phyloP scores from a whole-genome alignment of 2,113 vertebrate species.

The Archocentrus centrarchus region DNA sequence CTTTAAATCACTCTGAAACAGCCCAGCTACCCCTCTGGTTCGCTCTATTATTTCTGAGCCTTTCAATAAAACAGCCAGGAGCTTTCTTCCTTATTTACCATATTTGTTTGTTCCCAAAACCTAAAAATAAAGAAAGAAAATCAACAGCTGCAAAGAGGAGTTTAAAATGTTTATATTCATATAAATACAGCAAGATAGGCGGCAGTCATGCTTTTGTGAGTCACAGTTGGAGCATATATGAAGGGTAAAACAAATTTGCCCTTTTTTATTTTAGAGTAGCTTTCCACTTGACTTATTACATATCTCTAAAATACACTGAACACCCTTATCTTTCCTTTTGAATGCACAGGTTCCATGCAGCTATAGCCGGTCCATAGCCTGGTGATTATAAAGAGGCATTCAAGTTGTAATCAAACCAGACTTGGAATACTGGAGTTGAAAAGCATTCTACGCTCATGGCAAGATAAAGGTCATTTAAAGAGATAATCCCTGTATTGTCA shows the following conservation, averaged over 20 bases:
- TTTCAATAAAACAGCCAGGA: background rate
- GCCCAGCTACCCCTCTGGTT: background rate
- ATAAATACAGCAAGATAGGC: background rate
- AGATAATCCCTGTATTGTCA: conserved; percentile 79
- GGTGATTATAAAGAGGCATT: conserved; percentile 65
- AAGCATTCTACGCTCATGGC: conserved; percentile 69
- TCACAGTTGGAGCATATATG: background rate
- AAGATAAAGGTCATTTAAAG: conserved; percentile 81
- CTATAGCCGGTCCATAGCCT: conserved; percentile 28
- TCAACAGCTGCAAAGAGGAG: background rate
- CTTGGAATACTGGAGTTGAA: conserved; percentile 61
- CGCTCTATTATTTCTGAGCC: conserved; percentile 5
- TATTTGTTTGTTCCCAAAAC: conserved; percentile 5
- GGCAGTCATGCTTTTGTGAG: background rate
- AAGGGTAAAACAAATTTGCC: background rate
- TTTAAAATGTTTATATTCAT: background rate
- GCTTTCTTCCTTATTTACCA: background rate
- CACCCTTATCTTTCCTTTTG: conserved; percentile 33
- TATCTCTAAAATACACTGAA: conserved; percentile 29
- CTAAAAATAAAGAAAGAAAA: background rate
- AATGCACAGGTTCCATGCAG: conserved; percentile 27
- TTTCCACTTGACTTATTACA: background rate
- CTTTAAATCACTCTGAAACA: conserved; percentile 15
- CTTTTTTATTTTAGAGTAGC: conserved; percentile 10
- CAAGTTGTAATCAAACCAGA: conserved; percentile 68